Evolutionary conservation across 2,888 invertebrate genomes (phyloP).

Genomic region (Rambutsinella grinnellia): DNA sequence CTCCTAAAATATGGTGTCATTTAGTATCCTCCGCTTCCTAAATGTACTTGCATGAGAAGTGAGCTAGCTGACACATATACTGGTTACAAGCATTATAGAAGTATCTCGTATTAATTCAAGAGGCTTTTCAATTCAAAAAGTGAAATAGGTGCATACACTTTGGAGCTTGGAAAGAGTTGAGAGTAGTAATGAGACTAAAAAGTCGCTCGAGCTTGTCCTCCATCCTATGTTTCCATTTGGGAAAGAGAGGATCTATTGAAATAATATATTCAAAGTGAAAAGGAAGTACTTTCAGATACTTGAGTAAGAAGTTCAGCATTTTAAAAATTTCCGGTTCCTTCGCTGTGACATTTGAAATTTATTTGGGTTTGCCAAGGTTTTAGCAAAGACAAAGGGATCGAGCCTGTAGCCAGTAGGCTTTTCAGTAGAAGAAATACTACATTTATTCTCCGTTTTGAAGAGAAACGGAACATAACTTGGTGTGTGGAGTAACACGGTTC

Average conservation of each 20-base stretch:
- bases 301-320: slow-evolving; percentile 42
- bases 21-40: no score
- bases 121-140: slow-evolving; percentile 18
- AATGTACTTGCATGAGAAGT: slow-evolving; percentile 24
- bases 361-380: slow-evolving; percentile 34
- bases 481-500: no score
- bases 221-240: slow-evolving; percentile 14
- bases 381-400: slow-evolving; percentile 44
- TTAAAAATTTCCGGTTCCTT: slow-evolving; percentile 48
- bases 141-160: not conserved
- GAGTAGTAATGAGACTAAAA: not conserved
- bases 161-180: not conserved
- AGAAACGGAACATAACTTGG: no score
- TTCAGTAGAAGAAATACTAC: no score
- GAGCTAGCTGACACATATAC: slow-evolving; percentile 18
- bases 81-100: no score
- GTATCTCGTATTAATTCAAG: slow-evolving; percentile 6
- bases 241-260: not conserved
- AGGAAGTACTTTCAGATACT: slow-evolving; percentile 44
- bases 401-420: no score
- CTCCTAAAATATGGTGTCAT: no score
- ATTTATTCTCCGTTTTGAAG: no score
- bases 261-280: slow-evolving; percentile 40
- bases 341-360: slow-evolving; percentile 39
- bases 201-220: not conserved